phyloP scores from a whole-genome alignment of 1,140 invertebrate species.

The Drosophila repleta region DNA sequence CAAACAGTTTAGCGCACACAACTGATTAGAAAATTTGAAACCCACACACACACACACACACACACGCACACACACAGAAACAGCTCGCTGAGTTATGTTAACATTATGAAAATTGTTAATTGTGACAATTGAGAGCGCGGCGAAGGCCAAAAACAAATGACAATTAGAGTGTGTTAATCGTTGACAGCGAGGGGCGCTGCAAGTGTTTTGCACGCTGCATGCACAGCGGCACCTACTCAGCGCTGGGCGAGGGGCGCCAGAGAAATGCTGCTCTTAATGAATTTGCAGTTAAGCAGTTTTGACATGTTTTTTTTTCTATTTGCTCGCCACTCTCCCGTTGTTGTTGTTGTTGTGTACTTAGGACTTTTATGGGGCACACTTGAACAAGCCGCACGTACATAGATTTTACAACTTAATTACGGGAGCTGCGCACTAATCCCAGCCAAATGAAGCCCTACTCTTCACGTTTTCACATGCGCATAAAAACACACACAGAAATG shows the following conservation, averaged over 20 bases:
- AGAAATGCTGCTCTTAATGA: slow-evolving; percentile 38
- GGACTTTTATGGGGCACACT: slow-evolving; percentile 60
- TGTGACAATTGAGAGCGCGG: slow-evolving; percentile 34
- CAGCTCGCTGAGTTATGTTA: slow-evolving; percentile 58
- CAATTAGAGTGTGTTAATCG: slow-evolving; percentile 77
- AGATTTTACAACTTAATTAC: slow-evolving; percentile 77
- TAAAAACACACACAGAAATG: slow-evolving; percentile 44
- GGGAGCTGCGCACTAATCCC: slow-evolving; percentile 53
- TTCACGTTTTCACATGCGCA: slow-evolving; percentile 45
- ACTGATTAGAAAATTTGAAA: slow-evolving; percentile 12
- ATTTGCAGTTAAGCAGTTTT: slow-evolving; percentile 50
- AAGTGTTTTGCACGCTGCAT: slow-evolving; percentile 40
- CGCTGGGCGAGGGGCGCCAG: not conserved
- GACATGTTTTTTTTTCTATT: slow-evolving; percentile 20
- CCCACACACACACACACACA: slow-evolving; percentile 3
- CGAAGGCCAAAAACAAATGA: slow-evolving; percentile 63
- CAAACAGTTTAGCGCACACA: slow-evolving; percentile 53
- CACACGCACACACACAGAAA: not conserved
- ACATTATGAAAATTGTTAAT: slow-evolving; percentile 71
- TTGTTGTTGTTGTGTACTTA: slow-evolving; percentile 60
- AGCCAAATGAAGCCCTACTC: slow-evolving; percentile 60
- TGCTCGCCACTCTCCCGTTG: not conserved
- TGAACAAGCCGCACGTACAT: slow-evolving; percentile 52
- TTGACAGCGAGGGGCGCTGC: slow-evolving; percentile 28
- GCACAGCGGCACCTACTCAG: slow-evolving; percentile 43